These are phyloP conservation scores for Hydractinia symbiolongicarpus DNA, from an alignment of 30 jellyfish, hydroid and myxozoan genomes.

Conservation along the genomic window DNA sequence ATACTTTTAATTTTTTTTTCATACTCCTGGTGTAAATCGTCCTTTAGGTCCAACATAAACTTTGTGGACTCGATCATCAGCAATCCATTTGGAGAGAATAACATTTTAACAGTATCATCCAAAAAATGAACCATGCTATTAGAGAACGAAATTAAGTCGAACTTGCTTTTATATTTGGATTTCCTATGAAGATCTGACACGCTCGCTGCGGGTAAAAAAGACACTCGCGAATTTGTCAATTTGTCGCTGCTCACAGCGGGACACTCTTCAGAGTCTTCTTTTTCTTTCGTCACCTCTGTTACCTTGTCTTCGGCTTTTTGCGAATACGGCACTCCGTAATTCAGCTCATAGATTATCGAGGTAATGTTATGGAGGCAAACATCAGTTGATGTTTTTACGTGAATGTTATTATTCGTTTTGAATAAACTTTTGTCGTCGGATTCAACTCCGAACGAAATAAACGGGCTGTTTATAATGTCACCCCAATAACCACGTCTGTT, in stretches of 20 bases:
- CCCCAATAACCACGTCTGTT: conserved; percentile 96
- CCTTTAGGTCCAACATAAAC: conserved; percentile 69
- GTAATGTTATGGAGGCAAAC: conserved; percentile 59
- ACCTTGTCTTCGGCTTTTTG: conserved; percentile 15
- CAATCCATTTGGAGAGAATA: conserved; percentile 40
- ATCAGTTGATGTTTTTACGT: conserved; percentile 65
- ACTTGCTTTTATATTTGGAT: conserved; percentile 42
- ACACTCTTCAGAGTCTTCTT: conserved; percentile 2
- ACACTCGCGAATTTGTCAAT: conserved; percentile 17
- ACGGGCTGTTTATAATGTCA: conserved; percentile 81
- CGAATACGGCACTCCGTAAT: conserved; percentile 31
- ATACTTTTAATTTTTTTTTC: conserved; percentile 46
- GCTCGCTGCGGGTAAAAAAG: conserved; percentile 47
- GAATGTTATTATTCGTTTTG: conserved; percentile 46
- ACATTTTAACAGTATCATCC: conserved; percentile 24
- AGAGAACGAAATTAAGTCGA: conserved; percentile 64
- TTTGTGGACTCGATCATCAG: conserved; percentile 60
- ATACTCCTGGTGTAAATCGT: conserved; percentile 52
- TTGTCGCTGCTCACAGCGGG: neutral
- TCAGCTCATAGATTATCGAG: conserved; percentile 51
- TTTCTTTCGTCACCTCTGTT: conserved; percentile 18
- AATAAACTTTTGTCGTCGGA: conserved; percentile 54
- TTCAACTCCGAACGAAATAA: conserved; percentile 66
- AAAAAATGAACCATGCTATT: conserved; percentile 75
- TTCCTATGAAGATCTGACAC: conserved; percentile 55